Conservation (phyloP, 1,140 invertebrate species). For the Drosophila saltans region DNA sequence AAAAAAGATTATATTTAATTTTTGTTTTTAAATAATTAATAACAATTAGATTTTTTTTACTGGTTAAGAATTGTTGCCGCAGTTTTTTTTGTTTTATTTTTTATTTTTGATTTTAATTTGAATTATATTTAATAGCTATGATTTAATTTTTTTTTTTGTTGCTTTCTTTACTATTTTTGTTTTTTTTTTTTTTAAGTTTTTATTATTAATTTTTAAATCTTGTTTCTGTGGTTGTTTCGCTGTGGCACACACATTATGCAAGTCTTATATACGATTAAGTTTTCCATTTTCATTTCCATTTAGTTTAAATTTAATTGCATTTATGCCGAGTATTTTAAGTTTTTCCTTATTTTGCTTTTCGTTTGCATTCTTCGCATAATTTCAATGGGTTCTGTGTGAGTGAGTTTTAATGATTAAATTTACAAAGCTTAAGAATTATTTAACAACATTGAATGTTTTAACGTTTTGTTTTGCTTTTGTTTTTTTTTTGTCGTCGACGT, state of each 20-base stretch:
- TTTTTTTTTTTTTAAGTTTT: slow-evolving; percentile 22
- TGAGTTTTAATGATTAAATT: slow-evolving; percentile 48
- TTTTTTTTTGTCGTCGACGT: background rate
- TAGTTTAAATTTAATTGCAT: slow-evolving; percentile 60
- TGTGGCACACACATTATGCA: slow-evolving; percentile 77
- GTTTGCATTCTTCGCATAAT: slow-evolving; percentile 37
- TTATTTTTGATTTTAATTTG: slow-evolving; percentile 39
- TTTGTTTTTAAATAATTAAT: slow-evolving; percentile 81
- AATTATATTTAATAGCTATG: slow-evolving; percentile 16
- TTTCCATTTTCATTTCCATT: slow-evolving; percentile 32
- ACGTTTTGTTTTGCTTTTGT: slow-evolving; percentile 21
- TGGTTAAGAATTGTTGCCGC: slow-evolving; percentile 38
- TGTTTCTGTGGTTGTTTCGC: slow-evolving; percentile 24
- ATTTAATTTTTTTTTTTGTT: slow-evolving; percentile 21
- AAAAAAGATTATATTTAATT: slow-evolving; percentile 63
- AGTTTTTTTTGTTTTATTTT: background rate
- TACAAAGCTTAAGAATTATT: slow-evolving; percentile 80
- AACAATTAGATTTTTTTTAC: slow-evolving; percentile 55
- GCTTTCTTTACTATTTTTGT: slow-evolving; percentile 13
- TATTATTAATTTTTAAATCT: slow-evolving; percentile 34
- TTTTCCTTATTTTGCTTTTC: background rate
- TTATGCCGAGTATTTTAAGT: slow-evolving; percentile 66
- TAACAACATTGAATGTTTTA: slow-evolving; percentile 82
- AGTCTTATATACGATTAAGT: slow-evolving; percentile 65
- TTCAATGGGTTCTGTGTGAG: slow-evolving; percentile 67